phyloP scores from a whole-genome alignment of 1,140 invertebrate species.

The Drosophila malerkotliana region DNA sequence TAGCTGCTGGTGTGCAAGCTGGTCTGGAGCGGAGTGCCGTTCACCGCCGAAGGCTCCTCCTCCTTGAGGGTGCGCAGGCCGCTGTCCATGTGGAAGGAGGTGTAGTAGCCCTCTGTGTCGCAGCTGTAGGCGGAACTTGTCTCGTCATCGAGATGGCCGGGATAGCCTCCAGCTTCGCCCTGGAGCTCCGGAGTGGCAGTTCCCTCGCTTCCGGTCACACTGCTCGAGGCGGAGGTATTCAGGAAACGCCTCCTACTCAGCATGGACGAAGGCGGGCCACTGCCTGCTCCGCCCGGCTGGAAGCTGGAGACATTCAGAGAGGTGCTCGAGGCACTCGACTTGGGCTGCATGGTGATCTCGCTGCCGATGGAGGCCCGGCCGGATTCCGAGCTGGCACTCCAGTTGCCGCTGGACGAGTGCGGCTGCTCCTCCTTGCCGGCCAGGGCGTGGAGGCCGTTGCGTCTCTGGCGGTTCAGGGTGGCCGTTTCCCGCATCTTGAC shows the following conservation, averaged over 20 bases:
- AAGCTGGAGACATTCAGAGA: slow-evolving; percentile 86
- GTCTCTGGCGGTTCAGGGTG: slow-evolving; percentile 85
- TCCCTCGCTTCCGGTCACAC: slow-evolving; percentile 91
- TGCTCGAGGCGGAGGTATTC: slow-evolving; percentile 91
- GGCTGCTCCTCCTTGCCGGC: slow-evolving; percentile 89
- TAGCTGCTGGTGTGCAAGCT: slow-evolving; percentile 86
- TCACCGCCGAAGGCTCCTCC: slow-evolving; percentile 88
- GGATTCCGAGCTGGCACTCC: slow-evolving; percentile 95
- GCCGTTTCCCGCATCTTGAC: slow-evolving; percentile 90
- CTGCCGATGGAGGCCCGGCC: slow-evolving; percentile 93
- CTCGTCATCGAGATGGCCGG: slow-evolving; percentile 90
- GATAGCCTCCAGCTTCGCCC: slow-evolving; percentile 86
- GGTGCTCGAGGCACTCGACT: slow-evolving; percentile 88
- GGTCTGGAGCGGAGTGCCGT: slow-evolving; percentile 86
- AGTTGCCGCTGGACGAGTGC: slow-evolving; percentile 96
- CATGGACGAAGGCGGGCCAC: slow-evolving; percentile 88
- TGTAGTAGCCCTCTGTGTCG: slow-evolving; percentile 98
- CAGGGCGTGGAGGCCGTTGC: slow-evolving; percentile 84
- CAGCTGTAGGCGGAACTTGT: slow-evolving; percentile 97
- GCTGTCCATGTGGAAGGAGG: slow-evolving; percentile 98
- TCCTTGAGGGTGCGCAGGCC: slow-evolving; percentile 94
- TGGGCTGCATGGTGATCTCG: slow-evolving; percentile 91
- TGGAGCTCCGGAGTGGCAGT: slow-evolving; percentile 92
- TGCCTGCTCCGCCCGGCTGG: slow-evolving; percentile 85
- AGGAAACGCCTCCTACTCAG: slow-evolving; percentile 87